Conservation (phyloP, 2,113 vertebrate genomes). For the Urocynchramus pylzowi region DNA sequence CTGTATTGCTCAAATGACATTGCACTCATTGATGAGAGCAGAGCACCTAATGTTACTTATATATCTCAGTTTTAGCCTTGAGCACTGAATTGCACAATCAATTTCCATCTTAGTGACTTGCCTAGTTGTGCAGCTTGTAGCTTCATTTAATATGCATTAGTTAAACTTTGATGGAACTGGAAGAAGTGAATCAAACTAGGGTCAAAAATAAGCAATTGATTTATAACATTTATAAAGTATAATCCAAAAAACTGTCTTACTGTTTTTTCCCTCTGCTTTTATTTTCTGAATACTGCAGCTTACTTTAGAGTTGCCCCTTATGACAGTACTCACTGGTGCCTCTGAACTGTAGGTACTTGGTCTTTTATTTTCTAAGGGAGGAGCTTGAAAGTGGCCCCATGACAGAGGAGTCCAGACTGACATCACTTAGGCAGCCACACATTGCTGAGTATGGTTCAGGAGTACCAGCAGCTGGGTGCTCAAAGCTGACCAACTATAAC, state of each 20-base stretch:
- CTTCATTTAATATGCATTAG: not conserved
- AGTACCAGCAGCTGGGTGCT: not conserved
- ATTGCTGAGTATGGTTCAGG: not conserved
- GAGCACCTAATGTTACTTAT: not conserved
- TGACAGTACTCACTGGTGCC: fast-evolving
- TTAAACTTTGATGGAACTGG: not conserved
- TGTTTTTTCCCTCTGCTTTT: not conserved
- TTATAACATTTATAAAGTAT: not conserved
- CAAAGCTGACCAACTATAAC: not conserved
- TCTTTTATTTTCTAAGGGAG: not conserved
- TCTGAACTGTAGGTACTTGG: not conserved
- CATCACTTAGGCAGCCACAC: not conserved
- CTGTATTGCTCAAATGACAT: not conserved
- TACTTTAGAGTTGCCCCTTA: not conserved
- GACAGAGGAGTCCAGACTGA: not conserved
- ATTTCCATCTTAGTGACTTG: not conserved
- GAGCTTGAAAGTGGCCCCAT: not conserved
- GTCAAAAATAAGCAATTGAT: not conserved
- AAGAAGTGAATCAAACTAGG: not conserved
- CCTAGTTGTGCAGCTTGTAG: not conserved
- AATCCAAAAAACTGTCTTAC: not conserved
- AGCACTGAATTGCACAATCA: not conserved
- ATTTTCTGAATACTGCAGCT: not conserved
- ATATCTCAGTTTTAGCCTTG: not conserved
- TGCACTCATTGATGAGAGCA: not conserved